These are phyloP conservation scores for Hylia prasina DNA, from an alignment of 2,113 vertebrate species.

Conservation along the genomic window DNA sequence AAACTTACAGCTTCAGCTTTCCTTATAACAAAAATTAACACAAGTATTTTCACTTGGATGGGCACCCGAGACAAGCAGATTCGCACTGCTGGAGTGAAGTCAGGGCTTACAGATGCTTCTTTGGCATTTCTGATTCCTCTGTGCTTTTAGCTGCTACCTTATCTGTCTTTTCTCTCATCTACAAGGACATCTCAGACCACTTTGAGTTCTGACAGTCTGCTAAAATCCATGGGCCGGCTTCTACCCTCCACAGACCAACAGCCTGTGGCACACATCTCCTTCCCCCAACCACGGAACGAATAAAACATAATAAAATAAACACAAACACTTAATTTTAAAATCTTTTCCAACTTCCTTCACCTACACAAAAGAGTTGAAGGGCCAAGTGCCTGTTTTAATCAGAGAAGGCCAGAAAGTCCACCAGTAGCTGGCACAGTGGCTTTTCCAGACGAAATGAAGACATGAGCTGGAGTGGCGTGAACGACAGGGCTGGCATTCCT, in stretches of 20 bases:
- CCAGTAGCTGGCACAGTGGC: background rate
- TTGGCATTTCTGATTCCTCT: background rate
- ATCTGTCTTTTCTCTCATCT: background rate
- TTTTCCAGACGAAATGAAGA: conserved; percentile 14
- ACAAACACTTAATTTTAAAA: background rate
- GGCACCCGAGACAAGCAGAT: background rate
- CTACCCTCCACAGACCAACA: background rate
- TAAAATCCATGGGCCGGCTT: background rate
- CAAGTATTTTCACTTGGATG: background rate
- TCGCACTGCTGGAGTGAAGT: background rate
- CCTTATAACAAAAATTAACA: background rate
- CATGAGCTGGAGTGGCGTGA: background rate
- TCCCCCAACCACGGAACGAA: background rate
- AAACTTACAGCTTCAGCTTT: background rate
- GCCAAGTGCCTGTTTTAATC: background rate
- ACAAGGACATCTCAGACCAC: background rate
- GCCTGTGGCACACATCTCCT: background rate
- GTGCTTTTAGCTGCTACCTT: background rate
- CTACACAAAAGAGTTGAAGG: background rate
- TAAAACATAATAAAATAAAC: background rate
- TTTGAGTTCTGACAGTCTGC: background rate
- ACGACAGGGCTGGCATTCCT: background rate
- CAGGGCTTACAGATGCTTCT: background rate
- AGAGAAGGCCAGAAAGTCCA: background rate
- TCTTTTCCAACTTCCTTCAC: background rate